These are phyloP conservation scores for Boleophthalmus pectinirostris DNA, from an alignment of 2,113 vertebrate species.

Conservation along the genomic window DNA sequence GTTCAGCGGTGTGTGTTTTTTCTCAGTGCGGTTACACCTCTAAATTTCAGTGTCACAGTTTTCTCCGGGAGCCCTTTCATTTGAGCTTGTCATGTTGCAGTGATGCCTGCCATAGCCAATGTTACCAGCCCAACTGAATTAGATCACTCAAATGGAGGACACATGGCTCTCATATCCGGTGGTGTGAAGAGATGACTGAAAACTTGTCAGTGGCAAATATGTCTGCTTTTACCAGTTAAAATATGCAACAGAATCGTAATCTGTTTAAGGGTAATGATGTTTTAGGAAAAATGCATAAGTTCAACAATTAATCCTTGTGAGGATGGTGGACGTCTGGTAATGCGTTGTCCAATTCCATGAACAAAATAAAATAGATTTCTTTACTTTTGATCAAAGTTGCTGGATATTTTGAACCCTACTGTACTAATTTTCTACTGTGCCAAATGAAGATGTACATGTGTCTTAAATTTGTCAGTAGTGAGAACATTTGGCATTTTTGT, in stretches of 20 bases:
- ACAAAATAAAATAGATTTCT: too few relatives aligned
- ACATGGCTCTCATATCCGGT: conserved; percentile 27
- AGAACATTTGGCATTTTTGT: too few relatives aligned
- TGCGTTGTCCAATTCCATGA: too few relatives aligned
- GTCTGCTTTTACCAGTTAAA: conserved; percentile 49
- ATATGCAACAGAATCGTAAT: background rate
- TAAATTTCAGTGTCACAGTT: conserved; percentile 34
- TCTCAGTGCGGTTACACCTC: conserved; percentile 20
- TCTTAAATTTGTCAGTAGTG: too few relatives aligned
- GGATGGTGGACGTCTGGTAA: too few relatives aligned
- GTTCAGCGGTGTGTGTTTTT: conserved; percentile 33
- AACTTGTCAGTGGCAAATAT: background rate
- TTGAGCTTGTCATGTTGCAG: conserved; percentile 70
- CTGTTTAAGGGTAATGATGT: background rate
- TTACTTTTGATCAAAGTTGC: too few relatives aligned
- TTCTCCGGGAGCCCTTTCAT: conserved; percentile 58
- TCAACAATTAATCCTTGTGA: too few relatives aligned
- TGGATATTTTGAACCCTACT: too few relatives aligned
- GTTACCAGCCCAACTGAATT: conserved; percentile 69
- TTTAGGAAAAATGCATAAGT: background rate
- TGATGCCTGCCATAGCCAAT: conserved; percentile 53
- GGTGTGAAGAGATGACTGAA: background rate
- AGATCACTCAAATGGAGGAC: conserved; percentile 72
- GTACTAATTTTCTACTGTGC: too few relatives aligned
- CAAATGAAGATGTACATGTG: too few relatives aligned